Base-by-base conservation (phyloP, 2,888 invertebrate genomes). In the Artemia sinica region DNA sequence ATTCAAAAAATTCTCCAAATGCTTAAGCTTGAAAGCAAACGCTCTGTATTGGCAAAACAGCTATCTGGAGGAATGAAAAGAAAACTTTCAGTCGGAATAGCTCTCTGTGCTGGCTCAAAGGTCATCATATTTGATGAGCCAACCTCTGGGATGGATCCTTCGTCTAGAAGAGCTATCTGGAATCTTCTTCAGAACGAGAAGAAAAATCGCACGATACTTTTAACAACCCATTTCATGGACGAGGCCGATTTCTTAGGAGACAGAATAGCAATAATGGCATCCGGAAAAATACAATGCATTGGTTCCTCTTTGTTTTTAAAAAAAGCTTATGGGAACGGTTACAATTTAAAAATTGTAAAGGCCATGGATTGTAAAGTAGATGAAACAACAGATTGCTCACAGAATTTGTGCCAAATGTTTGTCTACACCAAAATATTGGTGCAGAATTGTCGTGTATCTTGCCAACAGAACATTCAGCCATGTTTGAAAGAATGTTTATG, bases 221-320 rank as follows among this genome's bases (percentile, higher is more conserved):
- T 92, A 70, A 89, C 90, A 1, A 91, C 91, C 0, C 91, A 91
- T 75, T 89, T 89, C 76, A 83, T 91, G 76, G 91, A 91, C 76
- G 91, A 91, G 76, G 91, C 91, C 0, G 91, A 91, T 74, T 82
- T 90, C 72, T 81, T 92, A 7, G 90, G 90, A 68, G 91, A 92
- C 75, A 83, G 87, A 65, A 86, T 91, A 63, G 86, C 91, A 41
- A 87, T 91, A 71, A 85, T 92, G 69, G 76, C 79, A 6, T 75
- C 78, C 71, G 80, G 80, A 50, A 72, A 74, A 70, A 75, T 83
- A 12, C 79, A 80, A 71, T 82, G 82, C 72, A 80, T 80, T 73
- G 83, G 83, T 3, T 80, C 81, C 1, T 80, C 81, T 13, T 75
- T 83, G 28, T 83, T 82, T 74, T 76, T 83, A 65, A 83, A 83